Evolutionary conservation across 2,888 invertebrate species (phyloP), one percentile per base, ranked within the genome.

Genomic region (Philereme transversata): DNA sequence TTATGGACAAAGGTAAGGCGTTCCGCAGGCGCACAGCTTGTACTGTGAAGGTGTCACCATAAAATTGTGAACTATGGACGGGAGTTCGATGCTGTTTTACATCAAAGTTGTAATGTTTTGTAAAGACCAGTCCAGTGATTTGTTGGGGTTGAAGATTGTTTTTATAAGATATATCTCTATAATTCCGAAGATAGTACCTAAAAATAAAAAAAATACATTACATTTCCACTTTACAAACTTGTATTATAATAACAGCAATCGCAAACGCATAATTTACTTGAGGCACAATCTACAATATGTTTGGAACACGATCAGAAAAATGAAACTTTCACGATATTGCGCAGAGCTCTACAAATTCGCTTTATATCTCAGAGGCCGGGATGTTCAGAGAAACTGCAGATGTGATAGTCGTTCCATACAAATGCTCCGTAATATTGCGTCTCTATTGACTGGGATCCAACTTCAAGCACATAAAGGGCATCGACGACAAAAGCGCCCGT

Each of bases 381-480:
- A 53, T 48, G 64, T 63, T 75, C 73, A 72, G 71, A 76, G 74
- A 79, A 75, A 81, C 71, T 77, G 77, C 82, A 83, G 82, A 86
- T 83, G 81, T 81, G 81, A 82, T 75, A 81, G 84, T 82, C 83
- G 83, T 86, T 87, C 79, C 72, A 75, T 71, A 84, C 83, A 85
- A 86, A 86, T 76, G 82, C 79, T 79, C 76, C 79, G 84, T 82
- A 84, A 87, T 88, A 86, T 86, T 76, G 74, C 72, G 72, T 78
- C 79, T 77, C 82, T 69, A 84, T 87, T 80, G 83, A 85, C 79
- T 82, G 76, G 75, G 79, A 83, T 85, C 77, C 77, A 78, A 80
- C 78, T 81, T 74, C 76, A 72, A 77, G 77, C 78, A 79, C 77
- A 86, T 85, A 87, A 88, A 88, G 78, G 84, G 75, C 80, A 78